Percentiles rank a stretch among this genome's conserved stretches.
phyloP scores from a whole-genome alignment of 2,797 vertebrate species.

The Mormyrops attenuatus region DNA sequence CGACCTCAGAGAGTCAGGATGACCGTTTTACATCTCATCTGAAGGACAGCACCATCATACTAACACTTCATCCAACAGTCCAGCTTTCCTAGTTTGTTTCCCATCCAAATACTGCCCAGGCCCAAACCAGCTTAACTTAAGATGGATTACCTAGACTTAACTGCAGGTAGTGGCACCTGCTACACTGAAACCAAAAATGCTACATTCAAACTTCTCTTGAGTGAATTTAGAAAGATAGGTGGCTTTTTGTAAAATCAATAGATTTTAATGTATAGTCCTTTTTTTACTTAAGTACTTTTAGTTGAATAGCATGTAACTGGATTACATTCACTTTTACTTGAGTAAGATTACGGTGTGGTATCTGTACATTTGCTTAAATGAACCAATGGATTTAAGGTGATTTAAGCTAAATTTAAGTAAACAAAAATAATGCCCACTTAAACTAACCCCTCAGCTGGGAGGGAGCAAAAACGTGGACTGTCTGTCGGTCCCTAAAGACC shows the following conservation, averaged over 20 bases:
- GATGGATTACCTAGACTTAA: neutral
- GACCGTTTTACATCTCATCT: neutral
- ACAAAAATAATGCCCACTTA: neutral
- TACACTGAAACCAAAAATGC: neutral
- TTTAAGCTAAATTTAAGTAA: neutral
- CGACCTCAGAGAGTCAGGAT: neutral
- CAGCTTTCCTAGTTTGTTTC: neutral
- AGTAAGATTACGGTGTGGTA: neutral
- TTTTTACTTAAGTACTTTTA: neutral
- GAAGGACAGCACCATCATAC: neutral
- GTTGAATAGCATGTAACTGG: neutral
- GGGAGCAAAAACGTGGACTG: neutral
- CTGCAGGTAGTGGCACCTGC: neutral
- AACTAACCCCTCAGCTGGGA: neutral
- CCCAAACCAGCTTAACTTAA: neutral
- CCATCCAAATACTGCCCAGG: neutral
- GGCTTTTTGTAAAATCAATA: neutral
- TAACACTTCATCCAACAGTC: neutral
- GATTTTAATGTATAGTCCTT: neutral
- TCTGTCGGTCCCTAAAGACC: neutral
- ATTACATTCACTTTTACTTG: neutral
- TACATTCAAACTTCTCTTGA: neutral
- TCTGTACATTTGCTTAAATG: neutral
- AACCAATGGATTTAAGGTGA: neutral
- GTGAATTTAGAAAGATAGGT: neutral